Percentiles rank a stretch among this genome's conserved stretches.
Conservation (phyloP, 1,140 invertebrate genomes). For the Phymorhynchus buccinoides region DNA sequence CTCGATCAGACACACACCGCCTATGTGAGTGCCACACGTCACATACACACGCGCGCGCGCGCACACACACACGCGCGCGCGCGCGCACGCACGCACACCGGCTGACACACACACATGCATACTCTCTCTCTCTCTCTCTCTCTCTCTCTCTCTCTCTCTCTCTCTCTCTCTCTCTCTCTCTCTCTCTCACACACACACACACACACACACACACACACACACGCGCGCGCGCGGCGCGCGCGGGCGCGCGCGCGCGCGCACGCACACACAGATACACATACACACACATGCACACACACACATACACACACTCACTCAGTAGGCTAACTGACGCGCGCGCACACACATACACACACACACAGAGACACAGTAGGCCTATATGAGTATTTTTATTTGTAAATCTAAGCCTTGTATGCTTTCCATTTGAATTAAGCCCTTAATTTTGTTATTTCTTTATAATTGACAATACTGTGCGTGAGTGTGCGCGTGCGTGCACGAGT, state of each 20-base stretch:
- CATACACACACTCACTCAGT: background rate
- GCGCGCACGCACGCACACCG: background rate
- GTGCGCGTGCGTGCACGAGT: background rate
- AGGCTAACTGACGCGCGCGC: background rate
- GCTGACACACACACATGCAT: background rate
- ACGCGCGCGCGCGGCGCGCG: background rate
- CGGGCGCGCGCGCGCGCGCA: background rate
- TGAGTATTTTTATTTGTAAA: background rate
- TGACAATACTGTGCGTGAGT: background rate
- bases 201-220: conserved; percentile 1
- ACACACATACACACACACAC: background rate
- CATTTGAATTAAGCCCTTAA: too few species aligned
- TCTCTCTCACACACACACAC: background rate
- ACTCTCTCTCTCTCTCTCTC: background rate
- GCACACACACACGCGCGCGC: background rate
- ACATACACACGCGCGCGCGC: background rate
- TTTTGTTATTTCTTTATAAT: too few species aligned
- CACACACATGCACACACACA: background rate
- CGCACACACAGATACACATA: background rate
- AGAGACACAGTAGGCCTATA: background rate
- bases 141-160: background rate
- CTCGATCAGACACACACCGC: too few species aligned
- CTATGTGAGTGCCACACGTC: background rate
- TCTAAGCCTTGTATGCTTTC: too few species aligned
- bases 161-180: background rate